Conservation (phyloP, 2,797 vertebrate species). For the Leptatherina wallacei region DNA sequence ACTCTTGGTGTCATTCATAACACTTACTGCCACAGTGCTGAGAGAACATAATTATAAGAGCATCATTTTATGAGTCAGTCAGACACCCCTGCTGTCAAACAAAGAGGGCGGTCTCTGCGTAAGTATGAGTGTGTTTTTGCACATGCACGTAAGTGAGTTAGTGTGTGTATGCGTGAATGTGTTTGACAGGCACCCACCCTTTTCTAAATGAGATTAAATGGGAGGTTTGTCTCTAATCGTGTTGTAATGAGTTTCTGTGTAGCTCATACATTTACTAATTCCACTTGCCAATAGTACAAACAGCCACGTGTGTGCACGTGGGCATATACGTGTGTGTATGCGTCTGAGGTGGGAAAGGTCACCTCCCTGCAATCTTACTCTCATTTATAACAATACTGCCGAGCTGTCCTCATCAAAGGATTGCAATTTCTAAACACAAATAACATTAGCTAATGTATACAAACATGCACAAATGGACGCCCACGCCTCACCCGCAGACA, state of each 20-base stretch:
- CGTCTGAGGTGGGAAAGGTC: conserved; percentile 66
- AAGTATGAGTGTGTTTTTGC: conserved; percentile 35
- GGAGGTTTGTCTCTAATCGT: conserved; percentile 85
- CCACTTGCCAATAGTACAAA: conserved; percentile 84
- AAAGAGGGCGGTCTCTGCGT: conserved; percentile 35
- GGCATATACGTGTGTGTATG: conserved; percentile 31
- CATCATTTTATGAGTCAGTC: conserved; percentile 58
- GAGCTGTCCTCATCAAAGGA: conserved; percentile 73
- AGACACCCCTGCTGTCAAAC: conserved; percentile 42
- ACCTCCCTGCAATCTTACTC: conserved; percentile 70
- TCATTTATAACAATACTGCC: conserved; percentile 79
- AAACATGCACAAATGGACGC: conserved; percentile 47
- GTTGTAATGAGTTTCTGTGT: conserved; percentile 86
- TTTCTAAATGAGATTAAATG: conserved; percentile 84
- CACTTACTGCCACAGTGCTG: conserved; percentile 33
- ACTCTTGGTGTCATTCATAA: conserved; percentile 38
- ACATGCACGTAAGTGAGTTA: conserved; percentile 62
- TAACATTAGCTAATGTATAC: conserved; percentile 63
- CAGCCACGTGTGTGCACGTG: conserved; percentile 66
- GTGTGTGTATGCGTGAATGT: conserved; percentile 63
- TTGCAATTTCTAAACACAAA: conserved; percentile 73
- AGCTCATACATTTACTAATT: conserved; percentile 86
- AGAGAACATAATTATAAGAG: conserved; percentile 40
- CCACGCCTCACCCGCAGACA: conserved; percentile 8
- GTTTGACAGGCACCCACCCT: conserved; percentile 80